Conservation (phyloP, 2,888 invertebrate species). For the Erebia epiphron region DNA sequence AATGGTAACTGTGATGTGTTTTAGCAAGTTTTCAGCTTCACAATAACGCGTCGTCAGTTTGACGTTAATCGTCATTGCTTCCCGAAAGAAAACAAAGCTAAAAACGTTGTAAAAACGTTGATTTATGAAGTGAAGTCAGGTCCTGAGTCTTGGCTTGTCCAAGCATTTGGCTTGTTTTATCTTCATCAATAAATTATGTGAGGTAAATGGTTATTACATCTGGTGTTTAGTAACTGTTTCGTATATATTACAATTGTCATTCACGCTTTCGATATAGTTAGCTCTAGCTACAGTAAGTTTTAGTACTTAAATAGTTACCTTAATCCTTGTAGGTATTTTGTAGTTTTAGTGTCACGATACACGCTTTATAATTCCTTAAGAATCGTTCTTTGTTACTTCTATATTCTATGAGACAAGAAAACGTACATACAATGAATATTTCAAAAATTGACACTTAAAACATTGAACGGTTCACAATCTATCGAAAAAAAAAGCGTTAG, state of each 20-base stretch:
- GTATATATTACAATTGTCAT: background rate
- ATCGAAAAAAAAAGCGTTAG: too few relatives aligned
- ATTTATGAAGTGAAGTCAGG: constrained; percentile 32
- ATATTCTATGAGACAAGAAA: too few relatives aligned
- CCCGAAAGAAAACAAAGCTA: constrained; percentile 47
- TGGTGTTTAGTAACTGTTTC: background rate
- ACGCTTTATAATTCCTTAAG: too few relatives aligned
- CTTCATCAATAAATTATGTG: constrained; percentile 19
- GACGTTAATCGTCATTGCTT: constrained; percentile 52
- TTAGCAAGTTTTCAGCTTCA: background rate
- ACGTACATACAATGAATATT: too few relatives aligned
- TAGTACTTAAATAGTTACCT: background rate
- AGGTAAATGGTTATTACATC: background rate
- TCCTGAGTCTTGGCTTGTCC: constrained; percentile 2
- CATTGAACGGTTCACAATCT: too few relatives aligned
- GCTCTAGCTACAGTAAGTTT: background rate
- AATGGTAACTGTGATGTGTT: constrained; percentile 2
- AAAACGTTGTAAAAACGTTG: constrained; percentile 41
- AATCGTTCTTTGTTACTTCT: too few relatives aligned
- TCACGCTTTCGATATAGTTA: background rate
- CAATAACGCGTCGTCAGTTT: constrained; percentile 37
- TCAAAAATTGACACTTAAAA: too few relatives aligned
- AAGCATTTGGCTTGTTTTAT: constrained; percentile 12
- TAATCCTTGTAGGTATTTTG: background rate
- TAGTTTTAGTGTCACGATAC: too few relatives aligned